These are phyloP conservation scores for Lysiphlebus fabarum DNA, from an alignment of 1,140 invertebrate genomes.

Conservation along the genomic window DNA sequence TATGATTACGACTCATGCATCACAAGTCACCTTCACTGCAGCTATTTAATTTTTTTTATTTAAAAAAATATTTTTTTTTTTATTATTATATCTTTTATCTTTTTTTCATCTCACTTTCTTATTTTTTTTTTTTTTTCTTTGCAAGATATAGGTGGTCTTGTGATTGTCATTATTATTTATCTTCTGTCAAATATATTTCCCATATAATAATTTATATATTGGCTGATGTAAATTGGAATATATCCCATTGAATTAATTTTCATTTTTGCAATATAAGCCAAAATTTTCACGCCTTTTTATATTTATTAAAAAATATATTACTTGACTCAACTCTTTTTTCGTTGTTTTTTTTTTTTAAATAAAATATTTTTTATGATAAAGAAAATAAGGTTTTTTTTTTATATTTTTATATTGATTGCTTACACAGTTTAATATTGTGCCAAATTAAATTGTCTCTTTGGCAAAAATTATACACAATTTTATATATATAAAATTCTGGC, in stretches of 20 bases:
- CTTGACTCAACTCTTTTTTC: constrained; percentile 13
- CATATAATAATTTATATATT: constrained; percentile 4
- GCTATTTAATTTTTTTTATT: constrained; percentile 5
- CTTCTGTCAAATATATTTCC: constrained; percentile 1
- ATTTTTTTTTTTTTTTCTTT: constrained; percentile 5
- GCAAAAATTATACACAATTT: no score
- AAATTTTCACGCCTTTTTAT: no score
- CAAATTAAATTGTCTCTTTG: no score
- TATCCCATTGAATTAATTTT: constrained; percentile 31
- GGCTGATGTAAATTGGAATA: constrained; percentile 33
- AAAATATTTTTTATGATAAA: no score
- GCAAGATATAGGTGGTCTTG: not conserved
- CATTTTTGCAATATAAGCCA: no score
- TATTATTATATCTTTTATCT: constrained; percentile 13
- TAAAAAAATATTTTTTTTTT: not conserved
- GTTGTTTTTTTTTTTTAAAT: not conserved
- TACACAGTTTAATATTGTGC: no score
- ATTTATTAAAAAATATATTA: no score
- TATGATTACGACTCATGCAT: constrained; percentile 28
- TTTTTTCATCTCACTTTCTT: constrained; percentile 33
- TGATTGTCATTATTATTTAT: not conserved
- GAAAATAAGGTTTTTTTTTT: no score
- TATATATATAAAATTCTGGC: no score
- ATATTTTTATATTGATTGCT: no score
- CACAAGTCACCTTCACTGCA: constrained; percentile 2